Evolutionary conservation across 2,888 invertebrate species (phyloP), one percentile per base, ranked within the genome.

Genomic region (Cephus pygmeus): DNA sequence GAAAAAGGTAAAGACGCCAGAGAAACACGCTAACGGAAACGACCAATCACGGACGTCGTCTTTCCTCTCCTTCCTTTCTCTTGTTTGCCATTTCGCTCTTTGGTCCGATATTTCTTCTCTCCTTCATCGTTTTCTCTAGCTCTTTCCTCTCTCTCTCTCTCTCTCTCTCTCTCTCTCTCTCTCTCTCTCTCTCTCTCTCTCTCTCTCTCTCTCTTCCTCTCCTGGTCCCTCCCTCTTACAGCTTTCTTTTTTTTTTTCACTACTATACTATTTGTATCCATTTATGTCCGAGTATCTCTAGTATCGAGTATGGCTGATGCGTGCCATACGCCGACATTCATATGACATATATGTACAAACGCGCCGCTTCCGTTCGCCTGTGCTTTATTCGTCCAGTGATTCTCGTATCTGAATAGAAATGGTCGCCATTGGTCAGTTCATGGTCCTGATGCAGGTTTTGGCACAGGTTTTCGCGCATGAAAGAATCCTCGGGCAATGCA

Each of bases 1-100:
- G 86, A 90, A 91, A 88, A 92, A 92, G 92, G 92, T 92, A 92
- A 92, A 88, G 86, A 87, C 87, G 76, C 81, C 68, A 68, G 9
- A 30, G 69, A 15, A 69, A 69, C 31, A 33, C 69, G 33, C 69
- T 30, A 30, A 69, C 11, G 73, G 40, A 79, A 79, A 79, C 69
- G 77, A 36, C 73, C 79, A 78, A 75, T 73, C 74, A 75, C 33
- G 68, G 74, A 77, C 34, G 69, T 76, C 36, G 36, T 36, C 40
- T 69, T 40, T 76, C 69, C 73, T 75, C 69, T 69, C 69, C 75
- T 73, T 76, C 69, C 77, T 73, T 80, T 80, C 79, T 76, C 76
- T 68, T 76, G 56, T 76, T 34, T 79, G n/a, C 73, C 68, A 56
- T 75, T 75, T 11, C 31, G 30, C 40, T 36, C 73, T 77, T 75